These are phyloP conservation scores for Notechis scutatus DNA, from an alignment of 2,113 vertebrate genomes.

Conservation along the genomic window DNA sequence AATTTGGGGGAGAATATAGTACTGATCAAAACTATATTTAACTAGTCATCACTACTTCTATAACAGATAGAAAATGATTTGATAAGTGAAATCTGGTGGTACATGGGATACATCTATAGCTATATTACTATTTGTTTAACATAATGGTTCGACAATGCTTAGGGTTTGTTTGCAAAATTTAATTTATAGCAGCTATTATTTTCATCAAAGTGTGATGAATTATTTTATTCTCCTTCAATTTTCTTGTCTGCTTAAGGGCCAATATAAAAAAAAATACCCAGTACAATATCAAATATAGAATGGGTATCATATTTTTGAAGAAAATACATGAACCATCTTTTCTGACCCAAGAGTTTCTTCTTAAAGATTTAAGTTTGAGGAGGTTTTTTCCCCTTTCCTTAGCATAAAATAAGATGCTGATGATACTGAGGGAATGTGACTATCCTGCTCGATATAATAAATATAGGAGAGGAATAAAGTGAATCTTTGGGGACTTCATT, in stretches of 20 bases:
- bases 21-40: neutral
- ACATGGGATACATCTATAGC: neutral
- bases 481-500: neutral
- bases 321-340: neutral
- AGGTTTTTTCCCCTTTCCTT: neutral
- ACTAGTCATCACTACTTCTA: neutral
- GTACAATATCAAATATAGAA: neutral
- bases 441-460: neutral
- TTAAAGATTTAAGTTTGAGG: neutral
- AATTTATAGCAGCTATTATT: neutral
- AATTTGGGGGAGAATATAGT: neutral
- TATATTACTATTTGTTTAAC: neutral
- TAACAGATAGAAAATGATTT: neutral
- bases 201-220: neutral
- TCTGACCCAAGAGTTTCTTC: neutral
- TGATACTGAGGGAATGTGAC: neutral
- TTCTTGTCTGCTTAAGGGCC: neutral
- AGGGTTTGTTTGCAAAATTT: neutral
- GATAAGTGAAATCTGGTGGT: neutral
- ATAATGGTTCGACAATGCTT: neutral
- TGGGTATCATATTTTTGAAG: neutral
- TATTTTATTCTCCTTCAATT: neutral
- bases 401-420: neutral
- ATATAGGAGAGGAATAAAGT: neutral
- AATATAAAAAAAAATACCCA: neutral